Evolutionary conservation across 1,140 invertebrate genomes (phyloP).

Genomic region (Frieseomelitta varia): DNA sequence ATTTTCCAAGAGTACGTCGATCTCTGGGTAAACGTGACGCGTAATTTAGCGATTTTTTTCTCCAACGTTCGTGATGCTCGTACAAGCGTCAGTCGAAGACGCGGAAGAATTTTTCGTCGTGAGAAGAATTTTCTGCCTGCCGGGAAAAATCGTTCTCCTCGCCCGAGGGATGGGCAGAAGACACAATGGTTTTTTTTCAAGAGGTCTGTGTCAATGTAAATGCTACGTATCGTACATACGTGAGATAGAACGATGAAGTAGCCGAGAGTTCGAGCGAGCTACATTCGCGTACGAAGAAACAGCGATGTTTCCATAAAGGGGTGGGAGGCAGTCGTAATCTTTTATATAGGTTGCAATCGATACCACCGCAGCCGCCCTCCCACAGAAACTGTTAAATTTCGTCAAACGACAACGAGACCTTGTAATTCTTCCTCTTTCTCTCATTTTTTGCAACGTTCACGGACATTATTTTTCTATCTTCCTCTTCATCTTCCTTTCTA

Average conservation of each 20-base stretch:
- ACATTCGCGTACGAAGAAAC: slow-evolving; percentile 17
- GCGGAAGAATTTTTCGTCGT: not conserved
- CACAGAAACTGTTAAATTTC: slow-evolving; percentile 39
- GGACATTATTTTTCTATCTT: not conserved
- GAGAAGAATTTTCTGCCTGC: too few relatives aligned
- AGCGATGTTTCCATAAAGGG: slow-evolving; percentile 22
- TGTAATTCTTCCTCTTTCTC: not conserved
- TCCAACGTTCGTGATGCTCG: not conserved
- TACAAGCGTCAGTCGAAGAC: not conserved
- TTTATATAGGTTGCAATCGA: slow-evolving; percentile 55
- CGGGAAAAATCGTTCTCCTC: not conserved
- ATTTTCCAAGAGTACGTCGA: not conserved
- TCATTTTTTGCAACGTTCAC: not conserved
- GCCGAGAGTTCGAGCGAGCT: not conserved
- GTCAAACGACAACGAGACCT: slow-evolving; percentile 15
- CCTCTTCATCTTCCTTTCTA: not conserved
- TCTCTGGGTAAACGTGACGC: not conserved
- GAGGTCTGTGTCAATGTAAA: not conserved
- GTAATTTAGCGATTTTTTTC: slow-evolving; percentile 2
- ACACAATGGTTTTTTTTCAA: slow-evolving; percentile 7
- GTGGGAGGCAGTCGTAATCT: slow-evolving; percentile 21
- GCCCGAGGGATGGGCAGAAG: too few relatives aligned
- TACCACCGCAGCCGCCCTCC: slow-evolving; percentile 14
- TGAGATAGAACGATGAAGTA: slow-evolving; percentile 4
- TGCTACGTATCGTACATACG: not conserved